Conservation (phyloP, 92 coral and sea anemone genomes). For the Epizoanthus illoricatus region DNA sequence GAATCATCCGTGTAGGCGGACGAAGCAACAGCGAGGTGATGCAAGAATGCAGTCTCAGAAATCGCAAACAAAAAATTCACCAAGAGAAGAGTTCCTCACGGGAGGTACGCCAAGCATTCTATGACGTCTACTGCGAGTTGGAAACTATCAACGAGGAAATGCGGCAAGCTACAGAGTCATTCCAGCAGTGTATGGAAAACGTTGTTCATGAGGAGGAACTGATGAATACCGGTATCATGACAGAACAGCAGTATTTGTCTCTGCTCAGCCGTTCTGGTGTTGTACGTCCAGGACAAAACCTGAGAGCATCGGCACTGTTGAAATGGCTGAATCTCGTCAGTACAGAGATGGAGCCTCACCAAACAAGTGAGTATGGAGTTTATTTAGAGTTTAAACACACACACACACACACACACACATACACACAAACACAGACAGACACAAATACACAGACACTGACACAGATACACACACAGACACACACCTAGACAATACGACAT, state of each 20-base stretch:
- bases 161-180: slow-evolving; percentile 70
- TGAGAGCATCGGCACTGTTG: slow-evolving; percentile 54
- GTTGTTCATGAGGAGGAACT: slow-evolving; percentile 69
- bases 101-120: slow-evolving; percentile 65
- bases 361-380: slow-evolving; percentile 6
- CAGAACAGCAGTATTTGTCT: slow-evolving; percentile 54
- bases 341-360: slow-evolving; percentile 15
- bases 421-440: too few species aligned
- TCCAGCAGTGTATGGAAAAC: slow-evolving; percentile 79
- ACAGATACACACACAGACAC: too few species aligned
- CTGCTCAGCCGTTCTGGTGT: slow-evolving; percentile 38
- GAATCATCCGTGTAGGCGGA: slow-evolving; percentile 90
- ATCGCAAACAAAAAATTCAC: slow-evolving; percentile 65
- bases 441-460: too few species aligned
- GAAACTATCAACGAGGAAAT: slow-evolving; percentile 63
- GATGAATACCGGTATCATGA: slow-evolving; percentile 54
- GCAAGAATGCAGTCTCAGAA: slow-evolving; percentile 64
- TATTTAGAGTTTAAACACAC: too few species aligned
- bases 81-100: slow-evolving; percentile 55
- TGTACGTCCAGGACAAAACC: neutral
- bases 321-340: slow-evolving; percentile 73
- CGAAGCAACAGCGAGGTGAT: slow-evolving; percentile 82
- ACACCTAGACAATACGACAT: too few species aligned
- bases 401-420: too few species aligned
- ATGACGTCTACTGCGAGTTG: slow-evolving; percentile 64